Evolutionary conservation across 2,113 vertebrate genomes (phyloP).

Genomic region (Tupaia chinensis): DNA sequence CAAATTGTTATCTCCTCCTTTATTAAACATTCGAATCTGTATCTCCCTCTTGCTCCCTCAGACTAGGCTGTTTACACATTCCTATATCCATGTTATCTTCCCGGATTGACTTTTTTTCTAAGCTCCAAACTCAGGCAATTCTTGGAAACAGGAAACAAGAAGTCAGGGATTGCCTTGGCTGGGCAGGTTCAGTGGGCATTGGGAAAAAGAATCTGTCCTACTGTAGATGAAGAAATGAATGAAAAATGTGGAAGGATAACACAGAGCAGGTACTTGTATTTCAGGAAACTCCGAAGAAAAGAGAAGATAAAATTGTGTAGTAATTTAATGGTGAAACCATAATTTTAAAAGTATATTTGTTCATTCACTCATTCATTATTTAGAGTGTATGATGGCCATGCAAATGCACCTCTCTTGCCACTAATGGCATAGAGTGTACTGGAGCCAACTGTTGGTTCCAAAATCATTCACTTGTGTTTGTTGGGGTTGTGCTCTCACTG

Average conservation of each 20-base stretch:
- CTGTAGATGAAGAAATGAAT: background rate
- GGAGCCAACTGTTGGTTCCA: background rate
- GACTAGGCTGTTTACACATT: background rate
- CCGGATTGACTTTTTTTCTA: background rate
- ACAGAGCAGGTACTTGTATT: background rate
- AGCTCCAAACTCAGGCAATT: background rate
- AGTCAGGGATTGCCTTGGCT: background rate
- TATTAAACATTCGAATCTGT: background rate
- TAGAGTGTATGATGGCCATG: background rate
- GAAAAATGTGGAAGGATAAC: background rate
- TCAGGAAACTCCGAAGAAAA: background rate
- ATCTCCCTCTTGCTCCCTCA: background rate
- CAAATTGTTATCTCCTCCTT: background rate
- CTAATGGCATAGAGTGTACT: background rate
- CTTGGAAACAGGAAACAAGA: background rate
- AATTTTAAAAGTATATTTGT: background rate
- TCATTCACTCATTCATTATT: background rate
- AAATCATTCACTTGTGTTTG: background rate
- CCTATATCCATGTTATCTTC: background rate
- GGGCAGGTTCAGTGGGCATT: background rate
- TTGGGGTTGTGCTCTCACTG: accelerated
- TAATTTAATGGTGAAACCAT: background rate
- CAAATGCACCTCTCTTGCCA: background rate
- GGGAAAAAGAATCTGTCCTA: background rate
- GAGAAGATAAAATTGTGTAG: background rate